A percentile compares a stretch with the other conserved stretches of the same genome.
phyloP scores from a whole-genome alignment of 2,888 invertebrate genomes.

The Hydrotaea cyrtoneurina region DNA sequence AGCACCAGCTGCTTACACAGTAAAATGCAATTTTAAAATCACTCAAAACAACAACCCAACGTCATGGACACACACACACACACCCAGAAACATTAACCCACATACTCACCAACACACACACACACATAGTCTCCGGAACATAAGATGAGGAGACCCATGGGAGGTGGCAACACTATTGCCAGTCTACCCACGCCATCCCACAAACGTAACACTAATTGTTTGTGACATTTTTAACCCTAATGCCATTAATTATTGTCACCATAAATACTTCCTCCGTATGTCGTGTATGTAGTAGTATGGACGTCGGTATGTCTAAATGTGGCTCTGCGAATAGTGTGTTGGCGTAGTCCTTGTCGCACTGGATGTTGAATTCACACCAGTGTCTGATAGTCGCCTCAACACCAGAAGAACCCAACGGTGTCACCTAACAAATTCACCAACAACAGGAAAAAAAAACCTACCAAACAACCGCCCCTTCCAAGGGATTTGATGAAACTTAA shows the following conservation, averaged over 20 bases:
- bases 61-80: not conserved
- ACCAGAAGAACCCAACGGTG: not conserved
- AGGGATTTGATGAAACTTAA: not conserved
- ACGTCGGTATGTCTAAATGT: not conserved
- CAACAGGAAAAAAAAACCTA: not conserved
- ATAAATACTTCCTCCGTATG: slow-evolving; percentile 44
- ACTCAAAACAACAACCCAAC: not conserved
- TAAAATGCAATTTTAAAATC: slow-evolving; percentile 52
- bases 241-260: slow-evolving; percentile 64
- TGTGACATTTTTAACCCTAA: slow-evolving; percentile 63
- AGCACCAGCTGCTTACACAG: slow-evolving; percentile 48
- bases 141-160: not conserved
- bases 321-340: not conserved
- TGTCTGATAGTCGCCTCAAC: not conserved
- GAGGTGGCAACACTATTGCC: not conserved
- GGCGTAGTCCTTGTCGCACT: not conserved
- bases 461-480: not conserved
- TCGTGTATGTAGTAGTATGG: not conserved
- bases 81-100: not conserved
- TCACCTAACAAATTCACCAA: not conserved
- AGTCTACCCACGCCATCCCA: not conserved
- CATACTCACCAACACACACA: not conserved
- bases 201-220: slow-evolving; percentile 59
- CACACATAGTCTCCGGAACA: not conserved
- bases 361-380: not conserved